Evolutionary conservation across 1,140 invertebrate genomes (phyloP).

Genomic region (Trinorchestia longiramus): DNA sequence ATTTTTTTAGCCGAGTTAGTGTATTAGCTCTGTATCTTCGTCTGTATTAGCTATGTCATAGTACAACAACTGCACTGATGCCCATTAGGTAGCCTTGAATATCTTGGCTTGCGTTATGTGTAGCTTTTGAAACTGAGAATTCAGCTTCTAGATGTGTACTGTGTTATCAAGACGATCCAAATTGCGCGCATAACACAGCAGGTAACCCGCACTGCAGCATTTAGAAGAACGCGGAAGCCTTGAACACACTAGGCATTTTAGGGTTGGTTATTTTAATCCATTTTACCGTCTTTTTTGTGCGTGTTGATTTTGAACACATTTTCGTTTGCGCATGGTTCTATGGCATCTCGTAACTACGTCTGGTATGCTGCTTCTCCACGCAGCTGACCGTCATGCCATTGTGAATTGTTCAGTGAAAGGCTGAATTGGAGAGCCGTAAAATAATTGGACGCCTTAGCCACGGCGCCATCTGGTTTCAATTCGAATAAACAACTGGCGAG

Average conservation of each 20-base stretch:
- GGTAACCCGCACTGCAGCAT: background rate
- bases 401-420: background rate
- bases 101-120: too few relatives aligned
- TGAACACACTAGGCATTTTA: background rate
- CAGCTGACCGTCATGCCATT: background rate
- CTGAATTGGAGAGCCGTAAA: background rate
- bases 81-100: too few relatives aligned
- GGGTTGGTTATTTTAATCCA: background rate
- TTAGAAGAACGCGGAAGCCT: background rate
- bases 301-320: background rate
- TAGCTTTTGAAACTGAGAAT: background rate
- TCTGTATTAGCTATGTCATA: too few relatives aligned
- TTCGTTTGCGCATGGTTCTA: background rate
- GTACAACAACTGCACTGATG: too few relatives aligned
- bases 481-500: background rate
- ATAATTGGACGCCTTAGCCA: background rate
- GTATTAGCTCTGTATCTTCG: too few relatives aligned
- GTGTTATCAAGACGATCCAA: background rate
- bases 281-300: background rate
- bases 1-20: too few relatives aligned
- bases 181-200: background rate
- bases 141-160: background rate
- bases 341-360: background rate
- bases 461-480: background rate
- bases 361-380: background rate